A percentile compares a stretch with the other conserved stretches of the same genome.
These are phyloP conservation scores for Seriola quinqueradiata DNA, from an alignment of 2,113 vertebrate species.

Conservation along the genomic window DNA sequence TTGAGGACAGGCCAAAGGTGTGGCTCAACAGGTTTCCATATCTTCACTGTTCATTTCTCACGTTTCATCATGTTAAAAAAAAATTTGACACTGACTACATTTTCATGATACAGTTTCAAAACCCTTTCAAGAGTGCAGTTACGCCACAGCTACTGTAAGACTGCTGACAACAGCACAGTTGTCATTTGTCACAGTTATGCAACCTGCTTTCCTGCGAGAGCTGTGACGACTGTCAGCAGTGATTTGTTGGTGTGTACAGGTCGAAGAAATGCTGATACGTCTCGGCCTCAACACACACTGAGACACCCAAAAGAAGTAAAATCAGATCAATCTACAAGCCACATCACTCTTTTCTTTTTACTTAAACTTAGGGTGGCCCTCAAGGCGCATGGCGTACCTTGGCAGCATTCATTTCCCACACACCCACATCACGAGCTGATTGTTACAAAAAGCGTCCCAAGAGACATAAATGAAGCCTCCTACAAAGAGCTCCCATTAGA, in stretches of 20 bases:
- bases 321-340: not conserved
- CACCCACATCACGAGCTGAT: too few species aligned
- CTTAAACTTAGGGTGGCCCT: too few species aligned
- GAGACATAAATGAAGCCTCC: too few species aligned
- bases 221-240: conserved; percentile 4
- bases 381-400: too few species aligned
- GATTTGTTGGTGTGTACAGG: not conserved
- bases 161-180: not conserved
- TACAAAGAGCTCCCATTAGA: too few species aligned
- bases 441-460: too few species aligned
- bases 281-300: not conserved
- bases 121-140: not conserved
- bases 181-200: not conserved
- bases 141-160: too few species aligned
- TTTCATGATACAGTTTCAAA: not conserved
- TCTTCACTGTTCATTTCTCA: not conserved
- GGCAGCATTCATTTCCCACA: too few species aligned
- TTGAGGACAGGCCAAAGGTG: not conserved
- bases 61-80: not conserved
- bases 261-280: conserved; percentile 7
- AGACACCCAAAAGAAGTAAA: not conserved
- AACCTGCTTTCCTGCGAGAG: not conserved
- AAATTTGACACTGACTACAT: not conserved
- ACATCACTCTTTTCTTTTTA: too few species aligned
- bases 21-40: not conserved